Conservation (phyloP, 2,888 invertebrate genomes). For the Sialis fuliginosa region DNA sequence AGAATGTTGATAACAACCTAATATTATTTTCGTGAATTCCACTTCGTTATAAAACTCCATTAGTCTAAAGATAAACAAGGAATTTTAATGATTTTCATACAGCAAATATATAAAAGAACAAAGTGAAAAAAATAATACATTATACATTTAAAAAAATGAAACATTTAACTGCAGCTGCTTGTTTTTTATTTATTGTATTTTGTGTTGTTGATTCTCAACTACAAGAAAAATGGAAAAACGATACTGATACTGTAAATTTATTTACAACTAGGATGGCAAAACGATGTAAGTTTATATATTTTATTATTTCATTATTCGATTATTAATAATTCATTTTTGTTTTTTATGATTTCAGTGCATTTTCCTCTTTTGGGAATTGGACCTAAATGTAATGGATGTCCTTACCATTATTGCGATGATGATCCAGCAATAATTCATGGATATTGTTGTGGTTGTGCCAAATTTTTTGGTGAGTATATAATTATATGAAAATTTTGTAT, state of each 20-base stretch:
- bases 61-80: too few species aligned
- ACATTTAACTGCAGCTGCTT: too few species aligned
- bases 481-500: not conserved
- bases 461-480: conserved; percentile 28
- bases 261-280: not conserved
- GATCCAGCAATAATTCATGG: conserved; percentile 42
- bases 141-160: too few species aligned
- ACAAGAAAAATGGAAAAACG: too few species aligned
- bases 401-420: conserved; percentile 35
- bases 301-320: not conserved
- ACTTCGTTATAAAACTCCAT: too few species aligned
- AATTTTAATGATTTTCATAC: too few species aligned
- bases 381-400: conserved; percentile 35
- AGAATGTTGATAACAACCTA: too few species aligned
- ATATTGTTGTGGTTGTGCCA: conserved; percentile 45
- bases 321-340: not conserved
- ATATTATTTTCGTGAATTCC: too few species aligned
- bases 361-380: conserved; percentile 18
- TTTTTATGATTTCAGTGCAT: conserved; percentile 1
- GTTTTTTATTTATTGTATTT: too few species aligned
- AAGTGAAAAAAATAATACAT: too few species aligned
- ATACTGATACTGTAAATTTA: not conserved
- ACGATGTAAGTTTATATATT: not conserved
- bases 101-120: too few species aligned
- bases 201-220: too few species aligned